A percentile compares a stretch with the other conserved stretches of the same genome.
Evolutionary conservation across 2,888 invertebrate genomes (phyloP).

Genomic region (Coelinius sp.): DNA sequence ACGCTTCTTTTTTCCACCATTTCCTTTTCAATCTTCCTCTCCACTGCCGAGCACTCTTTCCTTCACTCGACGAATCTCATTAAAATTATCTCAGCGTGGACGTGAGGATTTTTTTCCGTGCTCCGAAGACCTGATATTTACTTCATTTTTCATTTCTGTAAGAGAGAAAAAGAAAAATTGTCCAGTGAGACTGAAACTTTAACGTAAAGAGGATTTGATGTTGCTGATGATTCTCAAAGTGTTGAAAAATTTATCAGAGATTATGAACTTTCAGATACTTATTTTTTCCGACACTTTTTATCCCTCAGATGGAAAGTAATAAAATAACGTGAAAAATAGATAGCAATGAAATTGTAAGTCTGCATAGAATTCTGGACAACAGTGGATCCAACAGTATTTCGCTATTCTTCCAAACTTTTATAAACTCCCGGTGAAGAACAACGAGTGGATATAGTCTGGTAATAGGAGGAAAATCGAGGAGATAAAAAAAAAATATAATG

Average conservation of each 20-base stretch:
- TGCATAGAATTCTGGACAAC: no score
- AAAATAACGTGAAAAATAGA: no score
- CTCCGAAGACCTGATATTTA: no score
- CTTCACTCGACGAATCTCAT: slow-evolving; percentile 55
- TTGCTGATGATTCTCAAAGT: no score
- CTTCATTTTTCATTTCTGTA: no score
- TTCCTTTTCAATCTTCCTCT: neutral
- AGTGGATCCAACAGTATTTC: neutral
- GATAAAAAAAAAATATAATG: slow-evolving; percentile 54
- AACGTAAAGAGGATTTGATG: no score
- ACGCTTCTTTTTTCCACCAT: slow-evolving; percentile 31
- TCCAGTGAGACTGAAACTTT: no score
- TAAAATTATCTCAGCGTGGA: slow-evolving; percentile 60
- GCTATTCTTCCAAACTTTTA: slow-evolving; percentile 36
- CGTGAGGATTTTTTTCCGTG: slow-evolving; percentile 14
- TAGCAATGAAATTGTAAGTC: no score
- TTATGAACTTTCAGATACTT: neutral
- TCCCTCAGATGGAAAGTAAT: no score
- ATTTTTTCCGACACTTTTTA: neutral
- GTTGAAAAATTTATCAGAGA: no score
- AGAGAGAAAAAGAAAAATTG: no score
- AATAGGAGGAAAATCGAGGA: slow-evolving; percentile 49
- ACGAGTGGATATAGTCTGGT: slow-evolving; percentile 28
- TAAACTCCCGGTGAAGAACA: slow-evolving; percentile 29
- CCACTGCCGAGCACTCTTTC: slow-evolving; percentile 35